Base-by-base conservation (phyloP, 2,888 invertebrate genomes). In the Meiosimyza decipiens region DNA sequence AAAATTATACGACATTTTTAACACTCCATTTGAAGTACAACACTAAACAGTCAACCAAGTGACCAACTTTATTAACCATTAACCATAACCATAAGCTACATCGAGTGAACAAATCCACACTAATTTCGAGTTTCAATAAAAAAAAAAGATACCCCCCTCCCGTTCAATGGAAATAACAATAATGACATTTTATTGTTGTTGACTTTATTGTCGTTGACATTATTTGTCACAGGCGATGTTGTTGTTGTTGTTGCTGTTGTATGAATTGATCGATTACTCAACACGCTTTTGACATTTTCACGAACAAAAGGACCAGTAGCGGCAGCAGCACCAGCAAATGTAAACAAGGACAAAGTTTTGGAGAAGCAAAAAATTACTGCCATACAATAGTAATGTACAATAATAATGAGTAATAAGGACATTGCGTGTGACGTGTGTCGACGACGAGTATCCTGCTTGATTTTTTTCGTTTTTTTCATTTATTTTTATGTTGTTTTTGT, bases 371-470 rank as follows among this genome's bases (percentile, higher is more conserved):
- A 40, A 40, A 40, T 40, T 40, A 9, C 40, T 40, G 40, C 40
- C 40, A 40, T 71, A 66, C 71, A 67, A 73, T 71, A 52, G 73
- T 74, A 71, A 72, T 73, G 68, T 70, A 66, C 75, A 75, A 77
- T 75, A 79, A 82, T 82, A 84, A 82, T 82, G 82, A 82, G 79
- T 84, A 82, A 81, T 82, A 81, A 84, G 80, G 79, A 80, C 81
- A 82, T 83, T 79, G 84, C 83, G 82, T 84, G 84, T 77, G 28
- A 67, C 16, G 47, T 59, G 49, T 33, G 47, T 13, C 3, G 51
- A 40, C 40, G 40, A 40, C 18, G 47, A 33, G 28, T 55, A 67
- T 64, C 49, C 47, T 47, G 63, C 13, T 40, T 63, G 54, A 66
- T 22, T 52, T 28, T 6, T 40, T 67, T 55, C 33, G 7, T 52